Conservation (phyloP, 1,140 invertebrate species). For the Aphidius ervi region DNA sequence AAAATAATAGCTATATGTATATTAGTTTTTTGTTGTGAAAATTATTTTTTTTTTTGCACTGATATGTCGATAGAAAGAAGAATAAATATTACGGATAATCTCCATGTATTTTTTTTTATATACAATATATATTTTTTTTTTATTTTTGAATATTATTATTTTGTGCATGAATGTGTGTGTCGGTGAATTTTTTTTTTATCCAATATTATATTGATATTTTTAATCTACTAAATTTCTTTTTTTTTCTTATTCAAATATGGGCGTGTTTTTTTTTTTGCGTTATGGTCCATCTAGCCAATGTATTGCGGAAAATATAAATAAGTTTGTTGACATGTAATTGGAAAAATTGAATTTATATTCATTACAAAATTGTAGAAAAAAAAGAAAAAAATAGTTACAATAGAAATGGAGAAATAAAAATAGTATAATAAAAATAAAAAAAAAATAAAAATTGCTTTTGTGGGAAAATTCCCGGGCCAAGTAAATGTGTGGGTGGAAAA, state of each 20-base stretch:
- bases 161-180: constrained; percentile 1
- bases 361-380: background rate
- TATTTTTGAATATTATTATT: background rate
- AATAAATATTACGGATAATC: background rate
- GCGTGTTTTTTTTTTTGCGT: background rate
- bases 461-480: background rate
- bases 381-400: background rate
- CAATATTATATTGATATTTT: background rate
- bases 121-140: background rate
- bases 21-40: background rate
- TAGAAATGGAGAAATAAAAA: background rate
- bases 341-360: background rate
- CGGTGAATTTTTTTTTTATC: background rate
- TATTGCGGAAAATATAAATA: constrained; percentile 7
- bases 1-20: background rate
- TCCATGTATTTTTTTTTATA: background rate
- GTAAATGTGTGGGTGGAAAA: constrained; percentile 14
- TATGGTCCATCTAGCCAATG: constrained; percentile 1
- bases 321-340: constrained; percentile 13
- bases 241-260: background rate
- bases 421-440: background rate
- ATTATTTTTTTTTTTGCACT: constrained; percentile 15
- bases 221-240: background rate
- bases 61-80: constrained; percentile 25
- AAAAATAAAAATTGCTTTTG: background rate